These are phyloP conservation scores for Carlito syrichta DNA, from an alignment of 2,113 vertebrate genomes.

Conservation along the genomic window DNA sequence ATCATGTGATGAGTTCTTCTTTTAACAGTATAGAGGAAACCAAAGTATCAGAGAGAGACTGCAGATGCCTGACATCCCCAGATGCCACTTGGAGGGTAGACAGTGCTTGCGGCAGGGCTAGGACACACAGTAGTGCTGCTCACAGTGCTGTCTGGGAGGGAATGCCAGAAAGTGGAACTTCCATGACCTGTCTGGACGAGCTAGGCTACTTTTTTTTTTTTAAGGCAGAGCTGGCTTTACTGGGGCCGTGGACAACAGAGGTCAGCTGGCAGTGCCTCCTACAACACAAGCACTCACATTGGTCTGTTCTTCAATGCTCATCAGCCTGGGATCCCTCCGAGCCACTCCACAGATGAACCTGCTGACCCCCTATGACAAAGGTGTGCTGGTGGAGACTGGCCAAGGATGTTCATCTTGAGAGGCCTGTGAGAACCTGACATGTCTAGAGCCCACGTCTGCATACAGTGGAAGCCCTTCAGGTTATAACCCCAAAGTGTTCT, in stretches of 20 bases:
- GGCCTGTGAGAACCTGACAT: background rate
- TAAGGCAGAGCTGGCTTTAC: too few relatives aligned
- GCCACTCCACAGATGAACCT: background rate
- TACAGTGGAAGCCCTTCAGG: too few relatives aligned
- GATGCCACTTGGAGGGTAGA: background rate
- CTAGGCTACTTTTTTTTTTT: background rate
- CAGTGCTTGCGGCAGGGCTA: too few relatives aligned
- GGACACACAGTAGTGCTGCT: too few relatives aligned
- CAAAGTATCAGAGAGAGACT: background rate
- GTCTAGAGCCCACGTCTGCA: background rate
- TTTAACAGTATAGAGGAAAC: background rate
- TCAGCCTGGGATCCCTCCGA: background rate
- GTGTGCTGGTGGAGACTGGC: background rate
- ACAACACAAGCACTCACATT: background rate
- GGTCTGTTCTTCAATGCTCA: background rate
- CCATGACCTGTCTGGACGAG: accelerated
- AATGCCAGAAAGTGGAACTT: too few relatives aligned
- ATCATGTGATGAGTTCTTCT: background rate
- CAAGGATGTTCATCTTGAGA: background rate
- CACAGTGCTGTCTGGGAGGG: too few relatives aligned
- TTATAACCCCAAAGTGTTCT: background rate
- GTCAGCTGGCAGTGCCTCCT: background rate
- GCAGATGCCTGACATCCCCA: background rate
- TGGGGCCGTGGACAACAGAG: background rate
- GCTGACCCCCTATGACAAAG: background rate